A percentile compares a stretch with the other conserved stretches of the same genome.
Evolutionary conservation across 2,888 invertebrate species (phyloP).

Genomic region (Heliconius aoede): DNA sequence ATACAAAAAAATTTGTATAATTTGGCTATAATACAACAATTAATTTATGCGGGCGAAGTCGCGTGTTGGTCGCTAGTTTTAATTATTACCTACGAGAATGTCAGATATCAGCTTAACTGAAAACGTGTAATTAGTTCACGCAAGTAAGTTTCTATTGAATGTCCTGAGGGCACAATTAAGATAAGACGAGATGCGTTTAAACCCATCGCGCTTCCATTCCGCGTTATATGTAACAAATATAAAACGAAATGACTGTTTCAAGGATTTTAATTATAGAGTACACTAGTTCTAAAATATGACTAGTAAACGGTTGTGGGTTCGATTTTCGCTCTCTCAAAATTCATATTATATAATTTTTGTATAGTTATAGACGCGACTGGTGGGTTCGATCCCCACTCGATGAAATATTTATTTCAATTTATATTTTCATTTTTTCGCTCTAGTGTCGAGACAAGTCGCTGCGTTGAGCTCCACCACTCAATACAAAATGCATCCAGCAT

Average conservation of each 20-base stretch:
- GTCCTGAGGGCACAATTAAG: constrained; percentile 16
- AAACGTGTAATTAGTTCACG: constrained; percentile 24
- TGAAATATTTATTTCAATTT: no score
- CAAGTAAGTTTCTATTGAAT: constrained; percentile 3
- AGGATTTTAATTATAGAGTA: no score
- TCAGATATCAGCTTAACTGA: constrained; percentile 10
- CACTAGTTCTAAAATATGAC: no score
- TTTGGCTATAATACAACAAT: not conserved
- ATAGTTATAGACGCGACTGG: no score
- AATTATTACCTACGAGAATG: constrained; percentile 1
- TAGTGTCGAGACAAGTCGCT: no score
- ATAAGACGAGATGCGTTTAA: constrained; percentile 12
- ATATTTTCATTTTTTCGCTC: no score
- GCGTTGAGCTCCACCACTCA: no score
- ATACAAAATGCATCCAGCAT: no score
- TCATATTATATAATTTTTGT: no score
- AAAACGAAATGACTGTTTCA: not conserved
- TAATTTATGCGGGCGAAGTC: not conserved
- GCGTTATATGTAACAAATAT: not conserved
- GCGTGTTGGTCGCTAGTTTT: not conserved
- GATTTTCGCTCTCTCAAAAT: no score
- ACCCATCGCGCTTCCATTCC: not conserved
- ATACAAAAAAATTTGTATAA: not conserved
- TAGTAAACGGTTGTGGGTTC: no score
- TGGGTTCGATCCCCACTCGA: no score